A percentile compares a stretch with the other conserved stretches of the same genome.
Evolutionary conservation across 2,113 vertebrate species (phyloP).

Genomic region (Nanorana parkeri): DNA sequence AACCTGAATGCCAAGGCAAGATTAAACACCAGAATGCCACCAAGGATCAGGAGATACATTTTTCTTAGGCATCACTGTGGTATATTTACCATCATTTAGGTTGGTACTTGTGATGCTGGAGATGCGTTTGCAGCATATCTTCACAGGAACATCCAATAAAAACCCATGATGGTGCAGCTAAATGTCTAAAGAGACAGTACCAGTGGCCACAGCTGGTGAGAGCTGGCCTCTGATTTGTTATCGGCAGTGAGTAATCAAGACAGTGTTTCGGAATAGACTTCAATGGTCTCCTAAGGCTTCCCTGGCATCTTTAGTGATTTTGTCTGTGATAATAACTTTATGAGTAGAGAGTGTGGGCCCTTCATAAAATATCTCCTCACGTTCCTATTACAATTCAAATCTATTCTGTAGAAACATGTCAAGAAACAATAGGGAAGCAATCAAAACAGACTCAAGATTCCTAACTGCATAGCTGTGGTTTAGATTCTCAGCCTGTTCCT

Average conservation of each 20-base stretch:
- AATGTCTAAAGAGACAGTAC: too few relatives aligned
- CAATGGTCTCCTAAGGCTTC: slow-evolving; percentile 1
- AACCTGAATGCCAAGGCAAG: too few relatives aligned
- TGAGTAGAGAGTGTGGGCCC: not conserved
- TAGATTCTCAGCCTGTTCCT: slow-evolving; percentile 20
- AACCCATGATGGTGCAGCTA: too few relatives aligned
- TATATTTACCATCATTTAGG: too few relatives aligned
- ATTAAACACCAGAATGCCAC: too few relatives aligned
- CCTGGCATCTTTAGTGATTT: slow-evolving; percentile 10
- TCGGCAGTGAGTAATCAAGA: not conserved
- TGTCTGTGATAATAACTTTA: not conserved
- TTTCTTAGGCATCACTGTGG: too few relatives aligned
- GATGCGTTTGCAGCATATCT: too few relatives aligned
- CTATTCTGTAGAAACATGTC: slow-evolving; percentile 34
- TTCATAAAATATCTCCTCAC: not conserved
- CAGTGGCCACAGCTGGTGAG: too few relatives aligned
- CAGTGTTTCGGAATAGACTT: not conserved
- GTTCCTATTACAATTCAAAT: not conserved
- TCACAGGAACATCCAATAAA: too few relatives aligned
- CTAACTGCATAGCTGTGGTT: slow-evolving; percentile 39
- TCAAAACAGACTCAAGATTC: slow-evolving; percentile 6
- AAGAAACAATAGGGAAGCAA: slow-evolving; percentile 18
- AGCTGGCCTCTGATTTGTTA: too few relatives aligned
- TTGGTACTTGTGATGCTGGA: too few relatives aligned
- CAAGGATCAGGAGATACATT: too few relatives aligned